Evolutionary conservation across 2,797 vertebrate genomes (phyloP).

Genomic region (Enteromius paludinosus): DNA sequence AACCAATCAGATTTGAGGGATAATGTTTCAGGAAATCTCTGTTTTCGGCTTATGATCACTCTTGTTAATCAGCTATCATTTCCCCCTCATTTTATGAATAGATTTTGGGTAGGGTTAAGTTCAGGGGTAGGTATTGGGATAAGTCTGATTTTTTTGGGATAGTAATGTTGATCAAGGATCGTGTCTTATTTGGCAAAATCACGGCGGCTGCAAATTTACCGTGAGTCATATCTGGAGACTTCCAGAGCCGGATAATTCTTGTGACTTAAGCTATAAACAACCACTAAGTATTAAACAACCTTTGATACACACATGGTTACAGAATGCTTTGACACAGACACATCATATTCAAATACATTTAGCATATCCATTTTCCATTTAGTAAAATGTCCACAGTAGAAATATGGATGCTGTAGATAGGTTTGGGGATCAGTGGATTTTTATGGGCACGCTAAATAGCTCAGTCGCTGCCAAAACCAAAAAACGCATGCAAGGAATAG

Average conservation of each 20-base stretch:
- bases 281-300: neutral
- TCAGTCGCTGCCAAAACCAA: neutral
- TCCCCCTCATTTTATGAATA: no score
- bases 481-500: neutral
- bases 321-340: neutral
- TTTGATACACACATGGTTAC: neutral
- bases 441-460: neutral
- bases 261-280: neutral
- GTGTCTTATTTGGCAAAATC: no score
- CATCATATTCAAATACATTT: neutral
- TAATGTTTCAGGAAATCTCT: no score
- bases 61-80: no score
- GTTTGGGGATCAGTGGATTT: neutral
- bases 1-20: no score
- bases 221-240: neutral
- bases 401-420: neutral
- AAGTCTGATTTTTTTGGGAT: no score
- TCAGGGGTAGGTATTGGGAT: no score
- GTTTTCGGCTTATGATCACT: no score
- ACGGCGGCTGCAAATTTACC: neutral
- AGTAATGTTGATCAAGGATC: no score
- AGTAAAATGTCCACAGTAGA: neutral
- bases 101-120: no score
- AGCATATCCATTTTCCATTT: neutral
- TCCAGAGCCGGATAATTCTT: neutral